Base-by-base conservation (phyloP, 2,797 vertebrate genomes). In the Gambelia wislizenii region DNA sequence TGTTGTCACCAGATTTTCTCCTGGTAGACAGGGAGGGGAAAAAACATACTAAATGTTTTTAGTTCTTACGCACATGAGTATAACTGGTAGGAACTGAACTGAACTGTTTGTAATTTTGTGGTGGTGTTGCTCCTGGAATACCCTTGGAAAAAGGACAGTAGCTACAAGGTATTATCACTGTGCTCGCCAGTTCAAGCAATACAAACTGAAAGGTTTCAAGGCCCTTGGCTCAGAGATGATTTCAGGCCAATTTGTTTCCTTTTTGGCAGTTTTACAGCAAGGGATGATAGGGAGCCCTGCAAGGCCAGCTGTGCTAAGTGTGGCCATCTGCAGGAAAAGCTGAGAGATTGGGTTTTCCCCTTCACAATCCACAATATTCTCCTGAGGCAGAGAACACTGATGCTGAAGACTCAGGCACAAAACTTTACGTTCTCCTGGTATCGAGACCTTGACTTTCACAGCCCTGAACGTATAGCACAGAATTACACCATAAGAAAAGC, bases 191-290 rank as follows among this genome's bases (percentile, higher is more conserved):
- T 0, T 91, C 89, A 87, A 90, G 86, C 0, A 9, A 61, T 82
- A 75, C 52, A 81, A 33, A 83, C 9, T 36, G 2, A 86, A 33
- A 93, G 91, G 18, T 83, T 70, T 27, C 67, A 87, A 93, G 64
- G n/a, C 0, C 44, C 72, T 87, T 82, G 13, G 1, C 49, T 85
- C 90, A 39, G 56, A 91, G 56, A 86, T 91, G 88, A 81, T 77
- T 93, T 49, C 78, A 85, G 61, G 87, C 82, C 25, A 89, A 87
- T 90, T 90, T 82, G 4, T 86, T 95, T 94, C 88, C 82, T 90
- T 93, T 93, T 91, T 92, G 85, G 49, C 87, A 92, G 12, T 52
- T 49, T 82, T 80, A 84, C 14, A 89, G 85, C 91, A 93, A 91
- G 36, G 83, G 0, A 0, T 39, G 52, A 91, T 67, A 93, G 87